Evolutionary conservation across 2,888 invertebrate genomes (phyloP).

Genomic region (Eristalis pertinax): DNA sequence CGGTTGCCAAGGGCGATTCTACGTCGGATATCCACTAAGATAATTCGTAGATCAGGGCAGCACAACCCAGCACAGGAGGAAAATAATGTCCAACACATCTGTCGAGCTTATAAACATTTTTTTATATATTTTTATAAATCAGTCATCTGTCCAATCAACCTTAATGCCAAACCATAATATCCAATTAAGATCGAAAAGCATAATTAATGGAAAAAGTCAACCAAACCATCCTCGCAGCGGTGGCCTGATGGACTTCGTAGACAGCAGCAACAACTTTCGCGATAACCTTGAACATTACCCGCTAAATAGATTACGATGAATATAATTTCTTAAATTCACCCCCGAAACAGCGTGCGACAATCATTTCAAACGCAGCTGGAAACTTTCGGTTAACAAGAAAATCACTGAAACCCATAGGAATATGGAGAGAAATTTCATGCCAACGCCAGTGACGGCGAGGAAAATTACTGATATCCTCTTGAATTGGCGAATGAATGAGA

Average conservation of each 20-base stretch:
- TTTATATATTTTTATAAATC: no score
- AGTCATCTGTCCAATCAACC: not conserved
- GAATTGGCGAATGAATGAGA: not conserved
- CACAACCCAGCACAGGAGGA: no score
- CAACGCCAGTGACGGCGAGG: not conserved
- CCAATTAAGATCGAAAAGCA: not conserved
- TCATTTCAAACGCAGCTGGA: conserved; percentile 27
- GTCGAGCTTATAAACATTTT: no score
- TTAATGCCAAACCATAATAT: not conserved
- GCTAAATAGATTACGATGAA: conserved; percentile 14
- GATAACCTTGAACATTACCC: conserved; percentile 16
- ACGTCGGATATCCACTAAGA: no score
- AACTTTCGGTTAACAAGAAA: not conserved
- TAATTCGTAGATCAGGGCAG: no score
- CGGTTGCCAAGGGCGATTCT: no score
- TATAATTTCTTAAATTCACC: conserved; percentile 1
- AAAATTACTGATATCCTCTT: not conserved
- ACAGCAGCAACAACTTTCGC: conserved; percentile 7
- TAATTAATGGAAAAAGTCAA: not conserved
- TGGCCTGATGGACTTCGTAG: not conserved
- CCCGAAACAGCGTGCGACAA: conserved; percentile 14
- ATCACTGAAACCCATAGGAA: not conserved
- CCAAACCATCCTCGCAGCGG: not conserved
- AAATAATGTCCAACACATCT: no score
- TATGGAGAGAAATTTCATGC: not conserved